A percentile compares a stretch with the other conserved stretches of the same genome.
phyloP scores from a whole-genome alignment of 1,140 invertebrate genomes.

The Fopius arisanus region DNA sequence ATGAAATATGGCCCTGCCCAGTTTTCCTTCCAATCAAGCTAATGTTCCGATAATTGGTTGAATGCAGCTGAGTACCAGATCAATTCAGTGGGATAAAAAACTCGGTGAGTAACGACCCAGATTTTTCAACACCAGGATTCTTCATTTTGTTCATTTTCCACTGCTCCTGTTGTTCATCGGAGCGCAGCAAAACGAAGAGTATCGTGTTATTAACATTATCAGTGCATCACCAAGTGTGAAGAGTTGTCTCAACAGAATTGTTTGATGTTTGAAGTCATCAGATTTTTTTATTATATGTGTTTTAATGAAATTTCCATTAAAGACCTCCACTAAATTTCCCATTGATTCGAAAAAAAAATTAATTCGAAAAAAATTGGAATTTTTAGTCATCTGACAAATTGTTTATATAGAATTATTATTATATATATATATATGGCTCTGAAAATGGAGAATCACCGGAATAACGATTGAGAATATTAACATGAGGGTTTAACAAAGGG shows the following conservation, averaged over 20 bases:
- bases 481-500: too few species aligned
- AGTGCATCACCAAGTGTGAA: slow-evolving; percentile 8
- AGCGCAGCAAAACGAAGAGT: not conserved
- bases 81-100: not conserved
- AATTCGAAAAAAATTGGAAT: not conserved
- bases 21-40: slow-evolving; percentile 59
- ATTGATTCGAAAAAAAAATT: not conserved
- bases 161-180: slow-evolving; percentile 13
- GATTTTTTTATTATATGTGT: too few species aligned
- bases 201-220: slow-evolving; percentile 15
- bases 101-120: not conserved
- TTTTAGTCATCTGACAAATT: too few species aligned
- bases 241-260: not conserved
- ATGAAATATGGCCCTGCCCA: slow-evolving; percentile 51
- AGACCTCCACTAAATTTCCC: too few species aligned
- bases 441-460: too few species aligned
- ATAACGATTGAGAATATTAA: too few species aligned
- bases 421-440: too few species aligned
- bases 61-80: slow-evolving; percentile 21
- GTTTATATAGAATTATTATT: too few species aligned
- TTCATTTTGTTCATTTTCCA: slow-evolving; percentile 8
- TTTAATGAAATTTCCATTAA: too few species aligned
- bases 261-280: too few species aligned
- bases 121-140: slow-evolving; percentile 5
- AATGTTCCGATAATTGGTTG: slow-evolving; percentile 61